These are phyloP conservation scores for Pristionchus japonicus DNA, from an alignment of 2,888 invertebrate genomes.

Conservation along the genomic window DNA sequence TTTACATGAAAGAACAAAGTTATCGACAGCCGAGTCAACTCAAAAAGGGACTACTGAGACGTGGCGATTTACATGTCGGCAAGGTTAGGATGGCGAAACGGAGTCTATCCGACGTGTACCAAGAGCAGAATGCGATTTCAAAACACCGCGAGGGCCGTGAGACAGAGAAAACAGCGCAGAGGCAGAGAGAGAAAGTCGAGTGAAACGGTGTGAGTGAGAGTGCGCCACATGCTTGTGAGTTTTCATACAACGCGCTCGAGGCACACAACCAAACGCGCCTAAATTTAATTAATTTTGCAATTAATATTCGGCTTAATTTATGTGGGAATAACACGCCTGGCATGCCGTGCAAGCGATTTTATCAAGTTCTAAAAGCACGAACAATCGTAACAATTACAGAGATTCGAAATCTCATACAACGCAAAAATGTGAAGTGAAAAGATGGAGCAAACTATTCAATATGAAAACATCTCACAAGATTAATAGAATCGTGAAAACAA, in stretches of 20 bases:
- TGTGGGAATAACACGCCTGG: background rate
- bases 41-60: no score
- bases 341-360: background rate
- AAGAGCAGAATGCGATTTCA: background rate
- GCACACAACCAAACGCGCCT: background rate
- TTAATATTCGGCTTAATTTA: background rate
- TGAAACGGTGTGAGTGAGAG: background rate
- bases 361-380: conserved; percentile 9
- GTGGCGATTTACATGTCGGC: background rate
- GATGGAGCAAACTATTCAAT: background rate
- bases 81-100: background rate
- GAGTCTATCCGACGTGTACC: conserved; percentile 10
- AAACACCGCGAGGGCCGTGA: background rate
- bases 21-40: no score
- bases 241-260: background rate
- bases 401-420: conserved; percentile 32
- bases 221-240: background rate
- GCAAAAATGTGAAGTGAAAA: background rate
- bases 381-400: background rate
- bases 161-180: conserved; percentile 24
- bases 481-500: background rate
- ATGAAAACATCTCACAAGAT: background rate
- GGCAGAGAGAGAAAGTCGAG: background rate
- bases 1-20: background rate
- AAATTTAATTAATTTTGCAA: background rate